These are phyloP conservation scores for Lasius platythorax DNA, from an alignment of 2,888 invertebrate genomes.

Conservation along the genomic window DNA sequence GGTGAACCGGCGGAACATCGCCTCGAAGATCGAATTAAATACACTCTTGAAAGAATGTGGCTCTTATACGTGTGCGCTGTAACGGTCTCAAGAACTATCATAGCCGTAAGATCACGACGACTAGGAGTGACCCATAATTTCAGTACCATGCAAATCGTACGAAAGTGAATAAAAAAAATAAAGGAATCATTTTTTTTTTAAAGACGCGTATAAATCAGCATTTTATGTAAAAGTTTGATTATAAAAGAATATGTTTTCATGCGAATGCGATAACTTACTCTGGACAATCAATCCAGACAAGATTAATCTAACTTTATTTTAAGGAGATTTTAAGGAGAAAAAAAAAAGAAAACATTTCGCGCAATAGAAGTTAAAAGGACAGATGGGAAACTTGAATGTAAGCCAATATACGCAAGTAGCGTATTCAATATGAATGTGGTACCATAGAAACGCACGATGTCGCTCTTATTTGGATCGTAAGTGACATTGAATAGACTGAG, in stretches of 20 bases:
- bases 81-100: constrained; percentile 45
- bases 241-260: not conserved
- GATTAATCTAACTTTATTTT: constrained; percentile 4
- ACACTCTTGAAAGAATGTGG: constrained; percentile 50
- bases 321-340: not conserved
- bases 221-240: not conserved
- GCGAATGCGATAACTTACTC: not conserved
- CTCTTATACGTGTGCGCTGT: constrained; percentile 44
- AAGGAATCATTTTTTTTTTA: not conserved
- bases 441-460: constrained; percentile 56
- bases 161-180: constrained; percentile 1
- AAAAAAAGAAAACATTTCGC: not conserved
- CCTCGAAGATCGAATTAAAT: constrained; percentile 59
- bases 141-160: not conserved
- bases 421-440: constrained; percentile 41
- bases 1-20: constrained; percentile 38
- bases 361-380: constrained; percentile 42
- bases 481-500: constrained; percentile 70
- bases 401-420: constrained; percentile 45
- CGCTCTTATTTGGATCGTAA: constrained; percentile 55
- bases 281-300: not conserved
- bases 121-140: not conserved
- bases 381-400: constrained; percentile 61
- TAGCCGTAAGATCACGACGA: constrained; percentile 21
- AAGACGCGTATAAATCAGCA: not conserved